Base-by-base conservation (phyloP, 2,113 vertebrate species). In the Ictalurus punctatus region DNA sequence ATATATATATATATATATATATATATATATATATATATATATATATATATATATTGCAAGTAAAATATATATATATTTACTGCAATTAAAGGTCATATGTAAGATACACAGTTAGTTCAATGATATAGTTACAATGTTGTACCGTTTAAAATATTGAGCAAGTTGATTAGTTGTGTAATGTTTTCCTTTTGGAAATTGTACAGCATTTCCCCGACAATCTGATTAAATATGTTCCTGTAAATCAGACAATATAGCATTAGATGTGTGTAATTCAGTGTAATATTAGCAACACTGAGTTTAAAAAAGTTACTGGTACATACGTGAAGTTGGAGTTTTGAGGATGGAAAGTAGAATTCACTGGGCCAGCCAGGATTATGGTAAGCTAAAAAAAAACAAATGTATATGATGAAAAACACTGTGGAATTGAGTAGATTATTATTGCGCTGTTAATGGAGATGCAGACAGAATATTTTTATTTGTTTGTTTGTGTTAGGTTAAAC, bases 151-250 rank as follows among this genome's bases (percentile, higher is more conserved):
- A 73, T 16, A 37, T 85, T 56, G 40, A 71, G 54, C 8, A 83
- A 88, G 44, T 27, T 84, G 67, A 19, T 76, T 48, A 73, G 56
- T 88, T 37, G 34, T 84, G 81, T 73, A 74, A 58, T 76, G 54
- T 88, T 69, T 58, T 80, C 79, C 8, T 52, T 58, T 54, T 78
- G 63, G 59, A 88, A 81, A 30, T 1, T 81, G 81, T 91, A 91
- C 16, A 37, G 21, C 81, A 91, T 81, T 14, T 12, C 61, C 7
- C 90, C 90, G 6, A 73, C 7, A 85, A 89, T 87, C n/a, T 54
- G 27, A 63, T 84, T 73, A 56, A 30, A 34, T 34, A 12, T 34
- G 69, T 13, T 91, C 23, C 87, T 88, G 63, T 52, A 69, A 85
- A 69, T 85, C 40, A 69, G 6, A 85, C 4, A 52, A 19, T 21